Percentiles rank a stretch among this genome's conserved stretches.
Conservation (phyloP, 2,113 vertebrate genomes). For the Suncus etruscus region DNA sequence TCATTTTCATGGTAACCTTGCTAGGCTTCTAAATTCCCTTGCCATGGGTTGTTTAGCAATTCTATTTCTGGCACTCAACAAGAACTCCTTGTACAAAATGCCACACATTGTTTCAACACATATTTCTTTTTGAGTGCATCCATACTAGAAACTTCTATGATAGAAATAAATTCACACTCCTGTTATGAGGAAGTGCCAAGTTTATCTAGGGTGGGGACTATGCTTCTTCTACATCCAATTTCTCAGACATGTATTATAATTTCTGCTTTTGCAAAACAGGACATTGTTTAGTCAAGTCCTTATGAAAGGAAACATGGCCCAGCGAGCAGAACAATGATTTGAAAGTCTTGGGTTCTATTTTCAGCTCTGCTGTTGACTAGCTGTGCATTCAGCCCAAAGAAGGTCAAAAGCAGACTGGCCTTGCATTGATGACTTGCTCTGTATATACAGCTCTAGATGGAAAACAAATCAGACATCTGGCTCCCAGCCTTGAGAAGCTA, state of each 20-base stretch:
- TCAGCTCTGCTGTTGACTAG: conserved; percentile 71
- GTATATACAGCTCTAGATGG: conserved; percentile 50
- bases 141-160: neutral
- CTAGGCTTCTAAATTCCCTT: conserved; percentile 44
- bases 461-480: conserved; percentile 75
- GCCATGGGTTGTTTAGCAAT: conserved; percentile 31
- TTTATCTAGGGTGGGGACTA: neutral
- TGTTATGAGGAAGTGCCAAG: neutral
- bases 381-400: conserved; percentile 66
- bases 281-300: conserved; percentile 69
- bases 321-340: conserved; percentile 80
- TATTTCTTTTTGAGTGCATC: neutral
- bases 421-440: conserved; percentile 27
- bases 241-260: conserved; percentile 62
- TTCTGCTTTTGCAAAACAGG: conserved; percentile 79
- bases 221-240: conserved; percentile 17
- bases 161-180: neutral
- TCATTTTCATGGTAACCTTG: conserved; percentile 48
- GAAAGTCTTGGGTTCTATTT: conserved; percentile 82
- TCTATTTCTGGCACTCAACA: neutral
- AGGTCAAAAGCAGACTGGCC: conserved; percentile 75
- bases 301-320: conserved; percentile 75
- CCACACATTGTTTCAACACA: conserved; percentile 44
- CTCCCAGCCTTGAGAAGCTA: conserved; percentile 65
- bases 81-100: conserved; percentile 55